Percentiles rank a stretch among this genome's conserved stretches.
These are phyloP conservation scores for Pocota personata DNA, from an alignment of 2,888 invertebrate species.

Conservation along the genomic window DNA sequence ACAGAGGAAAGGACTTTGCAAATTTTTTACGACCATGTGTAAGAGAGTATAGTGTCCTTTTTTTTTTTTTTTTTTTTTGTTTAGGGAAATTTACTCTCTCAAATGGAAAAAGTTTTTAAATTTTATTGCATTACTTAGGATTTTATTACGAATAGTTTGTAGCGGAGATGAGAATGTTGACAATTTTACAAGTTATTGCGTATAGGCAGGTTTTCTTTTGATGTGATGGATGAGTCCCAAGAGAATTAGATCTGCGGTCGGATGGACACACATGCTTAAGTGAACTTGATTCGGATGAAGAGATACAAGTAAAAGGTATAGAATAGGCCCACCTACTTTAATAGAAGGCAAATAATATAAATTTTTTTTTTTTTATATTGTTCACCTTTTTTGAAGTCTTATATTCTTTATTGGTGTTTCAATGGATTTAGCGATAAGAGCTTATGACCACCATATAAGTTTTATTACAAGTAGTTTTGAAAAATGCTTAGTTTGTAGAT, in stretches of 20 bases:
- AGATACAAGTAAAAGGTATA: not conserved
- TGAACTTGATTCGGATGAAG: not conserved
- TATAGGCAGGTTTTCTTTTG: not conserved
- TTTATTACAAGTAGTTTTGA: not conserved
- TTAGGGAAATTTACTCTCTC: constrained; percentile 41
- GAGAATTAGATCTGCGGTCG: not conserved
- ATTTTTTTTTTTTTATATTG: not conserved
- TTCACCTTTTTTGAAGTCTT: not conserved
- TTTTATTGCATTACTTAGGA: constrained; percentile 68
- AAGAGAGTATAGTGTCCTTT: not conserved
- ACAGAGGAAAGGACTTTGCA: constrained; percentile 52
- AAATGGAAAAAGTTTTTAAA: constrained; percentile 56
- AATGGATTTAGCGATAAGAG: not conserved
- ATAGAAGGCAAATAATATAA: not conserved
- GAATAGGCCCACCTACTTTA: not conserved
- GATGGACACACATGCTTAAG: not conserved
- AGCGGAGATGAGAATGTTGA: constrained; percentile 51
- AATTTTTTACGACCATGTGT: constrained; percentile 40
- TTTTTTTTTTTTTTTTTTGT: constrained; percentile 36
- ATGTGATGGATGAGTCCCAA: not conserved
- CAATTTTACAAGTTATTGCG: constrained; percentile 46
- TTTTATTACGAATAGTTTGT: constrained; percentile 57
- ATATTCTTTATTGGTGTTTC: not conserved
- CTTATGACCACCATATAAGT: not conserved
- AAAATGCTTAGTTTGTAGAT: too few relatives aligned